Percentiles rank a stretch among this genome's conserved stretches.
phyloP scores from a whole-genome alignment of 2,888 invertebrate genomes.

The Amblyjoppa fuscipennis region DNA sequence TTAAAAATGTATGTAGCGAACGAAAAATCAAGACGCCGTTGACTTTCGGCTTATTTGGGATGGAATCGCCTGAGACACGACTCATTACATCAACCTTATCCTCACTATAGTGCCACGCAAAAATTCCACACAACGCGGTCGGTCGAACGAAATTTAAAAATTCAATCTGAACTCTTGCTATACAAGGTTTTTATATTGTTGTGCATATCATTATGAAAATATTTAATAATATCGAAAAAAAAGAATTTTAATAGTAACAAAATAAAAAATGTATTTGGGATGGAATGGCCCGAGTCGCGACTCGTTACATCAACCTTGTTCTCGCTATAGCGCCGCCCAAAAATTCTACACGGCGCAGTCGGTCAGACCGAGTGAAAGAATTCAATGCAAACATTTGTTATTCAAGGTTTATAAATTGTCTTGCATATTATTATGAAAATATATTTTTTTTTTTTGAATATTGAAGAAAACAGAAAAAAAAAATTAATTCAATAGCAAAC shows the following conservation, averaged over 20 bases:
- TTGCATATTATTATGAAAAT: too few species aligned
- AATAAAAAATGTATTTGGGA: background rate
- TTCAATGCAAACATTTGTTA: too few species aligned
- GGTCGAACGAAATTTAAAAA: background rate
- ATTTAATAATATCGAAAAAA: slow-evolving; percentile 18
- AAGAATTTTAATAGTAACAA: background rate
- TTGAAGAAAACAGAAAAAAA: too few species aligned
- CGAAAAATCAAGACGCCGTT: background rate
- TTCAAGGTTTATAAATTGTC: too few species aligned
- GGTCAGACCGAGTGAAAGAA: too few species aligned
- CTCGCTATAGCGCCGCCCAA: too few species aligned
- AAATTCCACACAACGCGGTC: background rate
- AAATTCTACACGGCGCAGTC: too few species aligned
- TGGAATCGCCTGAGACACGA: background rate
- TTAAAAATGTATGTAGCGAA: too few species aligned
- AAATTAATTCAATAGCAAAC: too few species aligned
- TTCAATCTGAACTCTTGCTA: background rate
- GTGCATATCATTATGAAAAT: background rate
- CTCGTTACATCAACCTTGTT: background rate
- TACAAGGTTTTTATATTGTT: background rate
- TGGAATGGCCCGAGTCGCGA: background rate
- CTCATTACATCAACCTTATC: background rate
- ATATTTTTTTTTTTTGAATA: too few species aligned
- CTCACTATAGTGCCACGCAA: background rate
- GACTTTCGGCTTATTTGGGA: slow-evolving; percentile 18